These are phyloP conservation scores for Drosophila repletoides DNA, from an alignment of 1,140 invertebrate genomes.

Conservation along the genomic window DNA sequence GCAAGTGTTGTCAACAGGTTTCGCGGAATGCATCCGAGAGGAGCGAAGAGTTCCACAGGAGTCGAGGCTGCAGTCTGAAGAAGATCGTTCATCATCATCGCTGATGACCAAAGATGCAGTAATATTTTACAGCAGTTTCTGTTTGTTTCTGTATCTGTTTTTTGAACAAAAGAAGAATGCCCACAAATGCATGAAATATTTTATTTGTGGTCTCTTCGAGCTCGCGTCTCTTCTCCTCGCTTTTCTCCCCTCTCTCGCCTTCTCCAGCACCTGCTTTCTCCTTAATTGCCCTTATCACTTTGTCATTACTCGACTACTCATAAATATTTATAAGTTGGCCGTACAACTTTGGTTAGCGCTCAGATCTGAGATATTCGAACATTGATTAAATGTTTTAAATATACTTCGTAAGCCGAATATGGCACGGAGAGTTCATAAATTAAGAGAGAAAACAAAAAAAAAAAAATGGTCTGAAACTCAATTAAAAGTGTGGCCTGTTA, in stretches of 20 bases:
- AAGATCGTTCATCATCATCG: conserved; percentile 72
- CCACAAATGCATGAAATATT: conserved; percentile 33
- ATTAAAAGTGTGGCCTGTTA: conserved; percentile 74
- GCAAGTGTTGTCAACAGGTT: conserved; percentile 79
- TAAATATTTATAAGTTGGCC: conserved; percentile 75
- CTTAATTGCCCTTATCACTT: conserved; percentile 80
- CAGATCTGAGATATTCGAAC: conserved; percentile 75
- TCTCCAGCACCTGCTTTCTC: conserved; percentile 57
- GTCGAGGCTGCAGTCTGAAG: neutral
- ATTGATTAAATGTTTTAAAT: conserved; percentile 79
- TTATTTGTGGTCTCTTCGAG: conserved; percentile 26
- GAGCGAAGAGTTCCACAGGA: neutral
- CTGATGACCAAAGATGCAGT: conserved; percentile 76
- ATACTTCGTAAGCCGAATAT: conserved; percentile 65
- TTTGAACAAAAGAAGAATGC: conserved; percentile 36
- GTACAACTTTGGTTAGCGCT: conserved; percentile 26
- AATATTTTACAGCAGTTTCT: conserved; percentile 77
- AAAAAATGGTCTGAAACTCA: conserved; percentile 73
- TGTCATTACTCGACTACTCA: conserved; percentile 63
- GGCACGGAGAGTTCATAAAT: conserved; percentile 68
- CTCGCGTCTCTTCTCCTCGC: too few species aligned
- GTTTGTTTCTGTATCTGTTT: conserved; percentile 40
- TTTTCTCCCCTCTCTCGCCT: neutral
- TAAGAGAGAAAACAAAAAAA: too few species aligned
- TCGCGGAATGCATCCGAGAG: conserved; percentile 54